These are phyloP conservation scores for Lamproptera curius DNA, from an alignment of 2,888 invertebrate species.

Conservation along the genomic window DNA sequence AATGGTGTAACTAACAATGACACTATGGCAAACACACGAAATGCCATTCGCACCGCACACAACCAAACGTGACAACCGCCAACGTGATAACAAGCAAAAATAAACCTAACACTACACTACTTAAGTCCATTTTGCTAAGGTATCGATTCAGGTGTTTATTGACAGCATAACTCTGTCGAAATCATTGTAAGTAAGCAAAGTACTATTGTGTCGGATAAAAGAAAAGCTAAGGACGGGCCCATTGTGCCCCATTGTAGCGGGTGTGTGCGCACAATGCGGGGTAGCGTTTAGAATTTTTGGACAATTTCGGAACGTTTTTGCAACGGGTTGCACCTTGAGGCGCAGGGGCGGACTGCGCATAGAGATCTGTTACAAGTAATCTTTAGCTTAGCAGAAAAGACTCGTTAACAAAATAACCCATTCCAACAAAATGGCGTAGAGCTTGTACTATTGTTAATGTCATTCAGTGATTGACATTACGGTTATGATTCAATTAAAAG, in stretches of 20 bases:
- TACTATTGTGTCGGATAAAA: constrained; percentile 69
- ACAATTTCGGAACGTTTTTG: constrained; percentile 72
- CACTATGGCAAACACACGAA: constrained; percentile 74
- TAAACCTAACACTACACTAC: constrained; percentile 11
- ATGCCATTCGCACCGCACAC: constrained; percentile 43
- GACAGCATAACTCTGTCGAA: constrained; percentile 24
- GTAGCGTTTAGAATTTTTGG: constrained; percentile 74
- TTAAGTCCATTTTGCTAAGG: too few species aligned
- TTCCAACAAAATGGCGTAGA: too few species aligned
- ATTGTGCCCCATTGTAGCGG: constrained; percentile 70
- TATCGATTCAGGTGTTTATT: constrained; percentile 20
- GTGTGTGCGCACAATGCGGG: constrained; percentile 67
- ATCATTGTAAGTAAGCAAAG: constrained; percentile 65
- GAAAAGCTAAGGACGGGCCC: constrained; percentile 72
- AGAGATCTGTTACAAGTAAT: background rate
- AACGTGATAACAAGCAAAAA: constrained; percentile 23
- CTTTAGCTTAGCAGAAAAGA: too few species aligned
- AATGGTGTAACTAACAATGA: constrained; percentile 76
- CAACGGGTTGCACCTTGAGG: constrained; percentile 75
- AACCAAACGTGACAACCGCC: constrained; percentile 33
- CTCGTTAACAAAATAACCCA: too few species aligned
- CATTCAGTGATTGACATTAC: too few species aligned
- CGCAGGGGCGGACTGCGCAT: constrained; percentile 44
- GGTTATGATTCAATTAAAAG: too few species aligned
- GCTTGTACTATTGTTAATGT: too few species aligned